Evolutionary conservation across 2,113 vertebrate species (phyloP).

Genomic region (Malurus elegans): DNA sequence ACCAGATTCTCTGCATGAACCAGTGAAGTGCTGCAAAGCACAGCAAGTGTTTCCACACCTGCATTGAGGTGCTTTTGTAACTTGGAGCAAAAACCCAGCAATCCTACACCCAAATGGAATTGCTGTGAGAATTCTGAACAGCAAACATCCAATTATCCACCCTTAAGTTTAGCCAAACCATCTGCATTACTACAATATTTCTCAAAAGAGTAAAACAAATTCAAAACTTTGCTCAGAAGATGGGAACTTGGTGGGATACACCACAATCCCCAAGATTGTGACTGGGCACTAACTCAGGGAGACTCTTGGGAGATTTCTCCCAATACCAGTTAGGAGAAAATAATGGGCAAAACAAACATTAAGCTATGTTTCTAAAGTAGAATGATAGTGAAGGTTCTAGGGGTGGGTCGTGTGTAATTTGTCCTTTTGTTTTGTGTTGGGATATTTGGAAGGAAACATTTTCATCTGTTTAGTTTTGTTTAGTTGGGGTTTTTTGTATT

Average conservation of each 20-base stretch:
- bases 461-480: too few relatives aligned
- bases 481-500: too few relatives aligned
- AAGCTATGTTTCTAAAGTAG: too few relatives aligned
- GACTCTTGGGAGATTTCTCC: too few relatives aligned
- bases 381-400: too few relatives aligned
- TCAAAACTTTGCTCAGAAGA: neutral
- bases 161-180: neutral
- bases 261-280: fast-evolving
- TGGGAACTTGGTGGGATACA: neutral
- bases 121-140: neutral
- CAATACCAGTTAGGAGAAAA: too few relatives aligned
- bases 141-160: neutral
- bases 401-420: too few relatives aligned
- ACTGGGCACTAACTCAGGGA: neutral
- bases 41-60: neutral
- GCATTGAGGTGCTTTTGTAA: neutral
- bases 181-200: neutral
- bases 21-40: neutral
- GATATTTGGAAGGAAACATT: too few relatives aligned
- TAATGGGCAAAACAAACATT: too few relatives aligned
- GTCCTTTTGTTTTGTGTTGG: too few relatives aligned
- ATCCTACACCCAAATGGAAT: neutral
- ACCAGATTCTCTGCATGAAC: neutral
- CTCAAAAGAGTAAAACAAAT: neutral
- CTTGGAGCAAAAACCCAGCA: neutral